Conservation (phyloP, 2,113 vertebrate genomes). For the Circaetus gallicus region DNA sequence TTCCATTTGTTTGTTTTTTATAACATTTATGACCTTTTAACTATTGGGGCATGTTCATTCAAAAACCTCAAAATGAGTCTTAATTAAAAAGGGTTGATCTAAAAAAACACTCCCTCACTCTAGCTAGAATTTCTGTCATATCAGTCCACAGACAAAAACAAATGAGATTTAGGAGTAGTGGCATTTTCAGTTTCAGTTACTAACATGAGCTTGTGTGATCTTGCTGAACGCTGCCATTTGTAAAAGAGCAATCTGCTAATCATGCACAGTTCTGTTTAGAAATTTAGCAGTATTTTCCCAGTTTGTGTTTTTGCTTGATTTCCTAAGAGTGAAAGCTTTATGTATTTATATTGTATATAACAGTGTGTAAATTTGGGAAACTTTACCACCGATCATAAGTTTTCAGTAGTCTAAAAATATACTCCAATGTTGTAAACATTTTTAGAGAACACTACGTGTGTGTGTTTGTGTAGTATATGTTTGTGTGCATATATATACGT, state of each 20-base stretch:
- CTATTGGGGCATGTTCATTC: constrained; percentile 58
- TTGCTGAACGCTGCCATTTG: constrained; percentile 54
- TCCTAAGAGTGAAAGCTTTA: background rate
- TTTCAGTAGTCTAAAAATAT: background rate
- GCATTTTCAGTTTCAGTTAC: constrained; percentile 33
- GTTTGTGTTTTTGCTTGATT: background rate
- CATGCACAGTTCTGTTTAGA: constrained; percentile 2
- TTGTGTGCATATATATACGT: background rate
- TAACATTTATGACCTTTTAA: constrained; percentile 70
- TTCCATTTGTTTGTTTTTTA: constrained; percentile 58
- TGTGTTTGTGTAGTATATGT: background rate
- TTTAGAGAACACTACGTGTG: background rate
- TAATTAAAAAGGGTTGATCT: constrained; percentile 66
- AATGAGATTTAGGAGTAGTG: constrained; percentile 36
- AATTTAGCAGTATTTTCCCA: background rate
- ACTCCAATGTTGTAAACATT: background rate
- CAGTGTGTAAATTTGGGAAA: background rate
- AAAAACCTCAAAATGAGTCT: constrained; percentile 55
- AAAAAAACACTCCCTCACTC: constrained; percentile 67
- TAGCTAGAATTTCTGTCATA: constrained; percentile 55
- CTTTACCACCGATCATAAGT: background rate
- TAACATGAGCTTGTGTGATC: constrained; percentile 25
- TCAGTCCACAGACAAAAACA: constrained; percentile 57
- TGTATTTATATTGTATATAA: background rate
- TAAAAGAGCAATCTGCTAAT: constrained; percentile 57